Evolutionary conservation across 2,113 vertebrate species (phyloP), one percentile per base, ranked within the genome.

Genomic region (Scophthalmus maximus): DNA sequence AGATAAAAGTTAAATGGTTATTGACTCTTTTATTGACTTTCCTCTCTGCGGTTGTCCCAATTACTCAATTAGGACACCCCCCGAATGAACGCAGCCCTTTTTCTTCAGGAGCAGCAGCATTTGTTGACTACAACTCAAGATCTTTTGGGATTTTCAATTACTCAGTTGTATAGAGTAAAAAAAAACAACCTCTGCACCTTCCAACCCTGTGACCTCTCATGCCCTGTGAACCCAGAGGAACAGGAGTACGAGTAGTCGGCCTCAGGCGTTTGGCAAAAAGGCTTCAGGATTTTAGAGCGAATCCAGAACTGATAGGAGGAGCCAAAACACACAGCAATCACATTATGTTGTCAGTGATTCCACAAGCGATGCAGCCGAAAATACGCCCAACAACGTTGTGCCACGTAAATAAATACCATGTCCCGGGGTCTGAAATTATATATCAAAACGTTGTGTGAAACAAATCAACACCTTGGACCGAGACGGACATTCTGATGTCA

Each of bases 301-400:
- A 73, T 47, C 51, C 53, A 61, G 68, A 68, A 58, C 40, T 61
- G 32, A 80, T 65, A 55, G 44, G 23, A 63, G 32, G 38, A 55
- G 79, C 61, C 76, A 88, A 86, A 63, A 50, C 55, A 73, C 79
- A 86, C 72, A 20, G 29, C 5, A 53, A 59, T 56, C 51, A 23
- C 57, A 58, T 73, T 46, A 63, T 46, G 25, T 26, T 32, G 0
- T 79, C 40, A 67, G 9, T 42, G 40, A 70, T 50, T 34, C 51
- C 38, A 29, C 56, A 67, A 1, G 17, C 8, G 53, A 34, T 53
- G 49, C 49, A 59, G 71, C 61, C 63, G 68, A 65, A 77, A n/a
- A 64, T 17, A 38, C 23, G 55, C 27, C 32, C 17, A 15, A 63
- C 8, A 5, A 5, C 1, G 25, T 8, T 0, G 25, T 44, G 50